A percentile compares a stretch with the other conserved stretches of the same genome.
These are phyloP conservation scores for Macrochelys suwanniensis DNA, from an alignment of 2,797 vertebrate species.

Conservation along the genomic window DNA sequence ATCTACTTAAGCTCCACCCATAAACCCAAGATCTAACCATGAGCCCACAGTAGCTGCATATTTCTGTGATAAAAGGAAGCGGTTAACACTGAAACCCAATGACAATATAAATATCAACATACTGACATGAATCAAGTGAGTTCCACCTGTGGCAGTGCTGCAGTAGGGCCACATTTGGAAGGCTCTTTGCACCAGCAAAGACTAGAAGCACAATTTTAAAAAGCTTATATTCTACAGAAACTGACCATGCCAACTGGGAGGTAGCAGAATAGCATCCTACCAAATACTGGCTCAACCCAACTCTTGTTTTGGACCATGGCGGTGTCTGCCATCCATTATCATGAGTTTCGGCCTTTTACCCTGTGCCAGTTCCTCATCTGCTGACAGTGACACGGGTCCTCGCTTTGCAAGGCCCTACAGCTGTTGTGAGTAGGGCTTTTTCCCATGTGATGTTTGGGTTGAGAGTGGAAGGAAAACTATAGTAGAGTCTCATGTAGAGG, in stretches of 20 bases:
- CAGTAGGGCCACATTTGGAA: slow-evolving; percentile 22
- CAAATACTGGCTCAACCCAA: slow-evolving; percentile 53
- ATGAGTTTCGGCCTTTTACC: not conserved
- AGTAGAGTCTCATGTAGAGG: not conserved
- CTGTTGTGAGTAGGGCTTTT: not conserved
- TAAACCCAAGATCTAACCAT: not conserved
- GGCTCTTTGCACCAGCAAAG: slow-evolving; percentile 50
- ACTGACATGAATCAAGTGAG: not conserved
- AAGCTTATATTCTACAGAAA: slow-evolving; percentile 60
- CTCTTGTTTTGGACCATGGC: not conserved
- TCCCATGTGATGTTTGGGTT: not conserved
- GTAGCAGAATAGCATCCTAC: slow-evolving; percentile 39
- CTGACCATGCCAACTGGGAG: slow-evolving; percentile 45
- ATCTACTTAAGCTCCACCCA: not conserved
- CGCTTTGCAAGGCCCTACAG: slow-evolving; percentile 9
- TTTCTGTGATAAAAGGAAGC: slow-evolving; percentile 11
- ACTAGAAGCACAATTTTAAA: slow-evolving; percentile 48
- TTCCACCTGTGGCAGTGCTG: slow-evolving; percentile 8
- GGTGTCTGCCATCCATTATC: slow-evolving; percentile 35
- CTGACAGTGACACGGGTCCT: slow-evolving; percentile 15
- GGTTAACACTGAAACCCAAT: not conserved
- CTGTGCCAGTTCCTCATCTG: slow-evolving; percentile 31
- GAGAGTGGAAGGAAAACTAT: not conserved
- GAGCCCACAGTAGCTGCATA: not conserved
- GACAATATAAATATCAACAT: too few species aligned